phyloP scores from a whole-genome alignment of 1,140 invertebrate genomes.

The Drosophila trapezifrons region DNA sequence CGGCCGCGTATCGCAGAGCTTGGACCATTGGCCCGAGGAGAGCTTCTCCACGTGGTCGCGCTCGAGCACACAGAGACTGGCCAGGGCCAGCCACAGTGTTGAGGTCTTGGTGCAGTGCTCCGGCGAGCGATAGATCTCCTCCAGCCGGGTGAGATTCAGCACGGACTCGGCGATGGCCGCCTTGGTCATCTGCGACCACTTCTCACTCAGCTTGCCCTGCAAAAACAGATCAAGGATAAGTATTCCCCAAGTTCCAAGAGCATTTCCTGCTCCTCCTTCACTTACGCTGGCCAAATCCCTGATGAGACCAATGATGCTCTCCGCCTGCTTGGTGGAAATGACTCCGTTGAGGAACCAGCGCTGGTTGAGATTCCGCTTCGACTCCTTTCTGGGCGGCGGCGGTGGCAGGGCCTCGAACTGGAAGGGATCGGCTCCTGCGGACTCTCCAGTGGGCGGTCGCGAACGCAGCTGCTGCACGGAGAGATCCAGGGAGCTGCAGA shows the following conservation, averaged over 20 bases:
- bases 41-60: constrained; percentile 95
- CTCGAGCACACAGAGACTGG: constrained; percentile 96
- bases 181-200: constrained; percentile 95
- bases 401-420: constrained; percentile 55
- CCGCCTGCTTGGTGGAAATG: constrained; percentile 92
- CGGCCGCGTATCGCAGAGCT: constrained; percentile 84
- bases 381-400: constrained; percentile 43
- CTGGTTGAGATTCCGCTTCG: constrained; percentile 80
- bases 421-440: constrained; percentile 56
- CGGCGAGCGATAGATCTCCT: constrained; percentile 90
- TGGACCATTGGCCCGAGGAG: constrained; percentile 89
- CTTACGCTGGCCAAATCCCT: constrained; percentile 96
- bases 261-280: constrained; percentile 13
- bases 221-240: constrained; percentile 39
- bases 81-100: constrained; percentile 95
- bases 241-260: background rate
- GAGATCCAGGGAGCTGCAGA: constrained; percentile 80
- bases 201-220: constrained; percentile 93
- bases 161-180: constrained; percentile 96
- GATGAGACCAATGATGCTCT: constrained; percentile 94
- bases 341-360: constrained; percentile 94
- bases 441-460: constrained; percentile 39
- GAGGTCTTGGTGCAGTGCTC: constrained; percentile 91
- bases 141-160: constrained; percentile 92
- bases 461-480: constrained; percentile 72